A percentile compares a stretch with the other conserved stretches of the same genome.
Conservation (phyloP, 2,888 invertebrate genomes). For the Callosobruchus maculatus region DNA sequence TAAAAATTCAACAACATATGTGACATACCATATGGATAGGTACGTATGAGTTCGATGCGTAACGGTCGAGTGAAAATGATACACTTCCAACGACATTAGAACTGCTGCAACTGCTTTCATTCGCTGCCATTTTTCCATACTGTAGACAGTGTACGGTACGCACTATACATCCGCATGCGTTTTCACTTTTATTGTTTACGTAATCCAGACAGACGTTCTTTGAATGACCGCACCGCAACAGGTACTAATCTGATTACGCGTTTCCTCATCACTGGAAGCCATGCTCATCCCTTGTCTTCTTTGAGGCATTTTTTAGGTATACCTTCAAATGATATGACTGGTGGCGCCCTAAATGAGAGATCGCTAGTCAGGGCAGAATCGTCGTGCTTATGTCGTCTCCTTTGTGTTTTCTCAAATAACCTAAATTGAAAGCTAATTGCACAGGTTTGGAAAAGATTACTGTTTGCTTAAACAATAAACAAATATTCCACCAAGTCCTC, state of each 20-base stretch:
- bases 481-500: too few species aligned
- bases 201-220: not conserved
- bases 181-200: not conserved
- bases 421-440: too few species aligned
- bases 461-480: too few species aligned
- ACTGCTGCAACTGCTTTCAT: not conserved
- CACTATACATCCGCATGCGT: not conserved
- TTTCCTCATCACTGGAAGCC: not conserved
- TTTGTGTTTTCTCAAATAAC: too few species aligned
- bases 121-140: not conserved
- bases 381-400: too few species aligned
- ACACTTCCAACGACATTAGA: not conserved
- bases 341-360: too few species aligned
- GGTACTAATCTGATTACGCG: not conserved
- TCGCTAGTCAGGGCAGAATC: too few species aligned
- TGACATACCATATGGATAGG: not conserved
- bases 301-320: too few species aligned
- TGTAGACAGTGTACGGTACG: not conserved
- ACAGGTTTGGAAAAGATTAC: too few species aligned
- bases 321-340: too few species aligned
- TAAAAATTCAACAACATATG: not conserved
- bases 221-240: not conserved
- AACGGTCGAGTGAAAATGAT: not conserved
- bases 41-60: not conserved
- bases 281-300: not conserved